phyloP scores from a whole-genome alignment of 2,113 vertebrate genomes.

The Cranoglanis bouderius region DNA sequence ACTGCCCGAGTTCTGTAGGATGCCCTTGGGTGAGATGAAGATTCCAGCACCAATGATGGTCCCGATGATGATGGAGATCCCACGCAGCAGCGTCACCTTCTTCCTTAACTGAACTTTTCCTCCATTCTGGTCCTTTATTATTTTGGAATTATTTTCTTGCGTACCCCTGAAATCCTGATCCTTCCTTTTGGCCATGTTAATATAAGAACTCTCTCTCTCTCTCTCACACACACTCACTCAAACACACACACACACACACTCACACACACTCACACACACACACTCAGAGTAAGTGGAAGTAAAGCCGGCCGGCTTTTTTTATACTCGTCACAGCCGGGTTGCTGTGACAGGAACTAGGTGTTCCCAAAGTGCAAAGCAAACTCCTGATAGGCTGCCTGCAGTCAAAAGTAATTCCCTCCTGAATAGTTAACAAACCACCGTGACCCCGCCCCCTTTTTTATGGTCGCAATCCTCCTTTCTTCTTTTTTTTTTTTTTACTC shows the following conservation, averaged over 20 bases:
- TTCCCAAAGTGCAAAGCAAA: conserved; percentile 40
- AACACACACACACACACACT: conserved; percentile 8
- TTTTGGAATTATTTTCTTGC: conserved; percentile 35
- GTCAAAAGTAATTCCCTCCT: conserved; percentile 27
- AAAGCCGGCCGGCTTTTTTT: neutral
- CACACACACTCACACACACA: conserved; percentile 7
- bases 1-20: conserved; percentile 87
- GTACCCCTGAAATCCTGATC: conserved; percentile 16
- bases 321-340: neutral
- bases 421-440: neutral
- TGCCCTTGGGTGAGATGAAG: conserved; percentile 96
- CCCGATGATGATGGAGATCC: conserved; percentile 91
- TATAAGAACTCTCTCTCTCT: conserved; percentile 16
- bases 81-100: conserved; percentile 90
- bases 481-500: neutral
- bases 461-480: neutral
- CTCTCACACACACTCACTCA: conserved; percentile 8
- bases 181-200: conserved; percentile 71
- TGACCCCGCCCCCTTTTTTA: conserved; percentile 1
- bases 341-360: conserved; percentile 36
- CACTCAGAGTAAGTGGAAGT: neutral
- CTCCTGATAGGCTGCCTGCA: conserved; percentile 37
- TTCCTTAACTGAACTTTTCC: conserved; percentile 83
- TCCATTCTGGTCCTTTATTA: conserved; percentile 52
- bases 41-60: conserved; percentile 96